These are phyloP conservation scores for Habroteleia sp. DNA, from an alignment of 2,888 invertebrate genomes.

Conservation along the genomic window DNA sequence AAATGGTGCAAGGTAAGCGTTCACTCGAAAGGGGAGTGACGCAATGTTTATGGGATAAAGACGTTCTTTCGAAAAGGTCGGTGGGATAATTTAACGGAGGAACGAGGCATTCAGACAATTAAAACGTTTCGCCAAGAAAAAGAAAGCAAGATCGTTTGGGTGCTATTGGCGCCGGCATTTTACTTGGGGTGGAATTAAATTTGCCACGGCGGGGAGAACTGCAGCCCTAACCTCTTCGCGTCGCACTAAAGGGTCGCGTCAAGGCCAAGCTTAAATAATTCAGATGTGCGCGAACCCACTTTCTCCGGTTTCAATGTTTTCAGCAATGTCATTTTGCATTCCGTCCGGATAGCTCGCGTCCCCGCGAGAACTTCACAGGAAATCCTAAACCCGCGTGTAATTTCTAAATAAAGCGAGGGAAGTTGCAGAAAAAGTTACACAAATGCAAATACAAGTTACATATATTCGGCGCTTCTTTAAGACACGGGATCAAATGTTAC, in stretches of 20 bases:
- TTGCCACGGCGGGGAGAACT: conserved; percentile 11
- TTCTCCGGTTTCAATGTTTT: conserved; percentile 50
- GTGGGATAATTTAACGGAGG: conserved; percentile 40
- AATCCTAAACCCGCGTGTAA: conserved; percentile 30
- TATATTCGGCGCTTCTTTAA: too few species aligned
- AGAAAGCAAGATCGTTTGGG: conserved; percentile 25
- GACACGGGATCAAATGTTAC: too few species aligned
- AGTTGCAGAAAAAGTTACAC: too few species aligned
- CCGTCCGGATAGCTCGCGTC: conserved; percentile 21
- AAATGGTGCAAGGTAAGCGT: conserved; percentile 27
- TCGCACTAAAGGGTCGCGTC: conserved; percentile 29
- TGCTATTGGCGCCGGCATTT: conserved; percentile 41
- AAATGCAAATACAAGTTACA: too few species aligned
- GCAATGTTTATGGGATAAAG: conserved; percentile 39
- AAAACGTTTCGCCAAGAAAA: conserved; percentile 47
- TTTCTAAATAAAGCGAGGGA: conserved; percentile 53
- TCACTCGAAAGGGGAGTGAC: conserved; percentile 5
- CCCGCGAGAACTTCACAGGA: conserved; percentile 30
- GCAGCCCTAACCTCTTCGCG: not conserved
- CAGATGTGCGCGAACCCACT: conserved; percentile 54
- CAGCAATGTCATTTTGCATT: conserved; percentile 54
- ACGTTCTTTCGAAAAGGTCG: conserved; percentile 12
- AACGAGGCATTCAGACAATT: conserved; percentile 58
- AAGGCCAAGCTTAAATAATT: conserved; percentile 60
- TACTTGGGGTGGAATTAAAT: conserved; percentile 58